Base-by-base conservation (phyloP, 2,113 vertebrate genomes). In the Gymnogyps californianus region DNA sequence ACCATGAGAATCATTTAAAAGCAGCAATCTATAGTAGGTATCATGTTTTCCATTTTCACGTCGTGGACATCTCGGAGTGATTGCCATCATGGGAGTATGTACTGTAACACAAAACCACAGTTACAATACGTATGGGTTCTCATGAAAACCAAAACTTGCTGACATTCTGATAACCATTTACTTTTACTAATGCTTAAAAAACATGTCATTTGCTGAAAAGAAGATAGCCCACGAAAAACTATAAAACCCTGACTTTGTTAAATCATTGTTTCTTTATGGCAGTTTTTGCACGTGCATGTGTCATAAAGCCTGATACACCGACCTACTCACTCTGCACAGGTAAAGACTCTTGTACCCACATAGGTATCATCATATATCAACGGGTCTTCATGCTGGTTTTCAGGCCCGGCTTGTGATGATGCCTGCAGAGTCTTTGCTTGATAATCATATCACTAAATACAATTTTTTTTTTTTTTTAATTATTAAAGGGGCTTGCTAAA, bases 141-240 rank as follows among this genome's bases (percentile, higher is more conserved):
- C 89, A 93, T 13, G 32, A 93, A 96, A 94, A 69, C 76, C 83
- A 92, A 74, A 96, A 89, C 58, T 96, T 94, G 86, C 93, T 97
- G 92, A 98, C 72, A 44, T 34, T 71, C 67, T 32, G 54, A 85
- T 69, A 65, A 77, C 28, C 49, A 36, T 29, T 44, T 38, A 61
- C 64, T 93, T 92, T 58, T 85, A 70, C 34, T 65, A 83, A 76
- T 16, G 10, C 24, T 44, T 55, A 90, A 76, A 91, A 94, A 71
- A 32, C 51, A 18, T 54, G 57, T 16, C 66, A 44, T 51, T 87
- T 11, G 13, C 61, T 95, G 93, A 85, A 84, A 51, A 76, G 40
- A 65, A 89, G 70, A n/a, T 11, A 61, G 49, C 15, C 64, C 59
- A 75, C 19, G 8, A 89, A 76, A 95, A 92, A 64, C 55, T 13